Percentiles rank a stretch among this genome's conserved stretches.
phyloP scores from a whole-genome alignment of 2,888 invertebrate species.

The Ernsta delagoae region DNA sequence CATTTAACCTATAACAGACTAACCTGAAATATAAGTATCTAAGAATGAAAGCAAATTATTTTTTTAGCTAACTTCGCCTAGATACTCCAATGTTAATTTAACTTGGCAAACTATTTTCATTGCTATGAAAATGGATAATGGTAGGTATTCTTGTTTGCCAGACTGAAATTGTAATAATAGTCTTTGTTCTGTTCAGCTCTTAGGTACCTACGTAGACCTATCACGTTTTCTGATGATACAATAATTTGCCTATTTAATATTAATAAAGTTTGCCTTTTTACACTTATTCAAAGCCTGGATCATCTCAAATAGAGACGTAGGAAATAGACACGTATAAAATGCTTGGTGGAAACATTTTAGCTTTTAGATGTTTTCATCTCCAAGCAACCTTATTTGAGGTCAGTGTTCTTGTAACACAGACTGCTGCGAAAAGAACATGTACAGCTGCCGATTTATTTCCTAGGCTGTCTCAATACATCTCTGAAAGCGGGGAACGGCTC shows the following conservation, averaged over 20 bases:
- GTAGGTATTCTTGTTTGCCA: slow-evolving; percentile 1
- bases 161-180: not conserved
- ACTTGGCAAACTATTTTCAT: not conserved
- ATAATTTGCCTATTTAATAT: no score
- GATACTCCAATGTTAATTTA: not conserved
- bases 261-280: not conserved
- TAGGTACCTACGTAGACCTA: no score
- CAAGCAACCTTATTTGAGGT: not conserved
- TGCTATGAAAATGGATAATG: not conserved
- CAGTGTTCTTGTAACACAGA: not conserved
- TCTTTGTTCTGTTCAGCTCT: not conserved
- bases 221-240: no score
- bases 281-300: not conserved
- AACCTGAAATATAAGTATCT: no score
- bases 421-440: not conserved
- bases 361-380: not conserved
- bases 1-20: no score
- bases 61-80: no score
- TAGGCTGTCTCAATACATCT: slow-evolving; percentile 52
- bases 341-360: not conserved
- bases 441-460: slow-evolving; percentile 22
- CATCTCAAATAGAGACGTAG: not conserved
- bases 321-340: not conserved
- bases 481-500: slow-evolving; percentile 56
- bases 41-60: not conserved